Base-by-base conservation (phyloP, 2,888 invertebrate genomes). In the Malacosoma neustria region DNA sequence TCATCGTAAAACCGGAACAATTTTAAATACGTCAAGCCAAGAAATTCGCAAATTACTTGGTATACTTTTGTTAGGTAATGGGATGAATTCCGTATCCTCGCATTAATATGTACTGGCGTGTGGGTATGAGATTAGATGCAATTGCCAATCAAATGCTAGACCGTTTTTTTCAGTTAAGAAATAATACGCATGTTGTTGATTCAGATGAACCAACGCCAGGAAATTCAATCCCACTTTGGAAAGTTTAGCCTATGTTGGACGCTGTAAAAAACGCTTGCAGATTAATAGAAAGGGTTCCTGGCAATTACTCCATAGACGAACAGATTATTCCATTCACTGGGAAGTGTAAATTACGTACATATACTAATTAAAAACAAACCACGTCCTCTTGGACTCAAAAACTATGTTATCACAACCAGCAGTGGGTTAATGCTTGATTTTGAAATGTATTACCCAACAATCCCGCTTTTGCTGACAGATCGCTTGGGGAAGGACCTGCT, bases 371-470 rank as follows among this genome's bases (percentile, higher is more conserved):
- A 34, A 32, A 45, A 44, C 29, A 46, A 52, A 31, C 45, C 46
- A 13, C 39, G 45, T n/a, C 46, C 46, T 15, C 42, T 43, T n/a
- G 51, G 51, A 7, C 33, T 51, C 13, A 49, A 51, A 41, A 50
- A 46, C 22, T 43, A 48, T 35, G 42, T 49, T 5, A 29, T 45
- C 1, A 46, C 48, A 2, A 46, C 49, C 9, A 42, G 42, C 35
- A 44, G 42, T n/a, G 31, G 48, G 5, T 34, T 53, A 13, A 47
- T 51, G 43, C 30, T 52, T 3, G 46, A 52, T 40, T 53, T 51
- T 9, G 39, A 43, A 4, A 42, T 45, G n/a, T 48, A 45, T 11
- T 30, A 31, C 39, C 45, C 46, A 2, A 43, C 41, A 45, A 37
- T 12, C 40, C 40, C 6, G 39, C 11, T 13, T 40, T 41, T 30